phyloP scores from a whole-genome alignment of 2,797 vertebrate species.

The Holocentrus rufus region DNA sequence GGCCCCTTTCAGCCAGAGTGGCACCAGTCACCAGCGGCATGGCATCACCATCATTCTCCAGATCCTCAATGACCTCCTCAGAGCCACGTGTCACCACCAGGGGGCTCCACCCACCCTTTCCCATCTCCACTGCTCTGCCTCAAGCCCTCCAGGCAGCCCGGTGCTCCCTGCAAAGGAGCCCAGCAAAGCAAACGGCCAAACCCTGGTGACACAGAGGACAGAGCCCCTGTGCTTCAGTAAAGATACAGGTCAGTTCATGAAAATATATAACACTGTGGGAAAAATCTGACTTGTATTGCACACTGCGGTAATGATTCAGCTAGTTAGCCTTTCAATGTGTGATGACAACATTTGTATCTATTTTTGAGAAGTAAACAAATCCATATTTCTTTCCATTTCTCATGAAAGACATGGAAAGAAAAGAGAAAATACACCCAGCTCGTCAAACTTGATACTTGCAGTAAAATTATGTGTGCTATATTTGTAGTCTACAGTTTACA shows the following conservation, averaged over 20 bases:
- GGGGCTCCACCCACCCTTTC: constrained; percentile 84
- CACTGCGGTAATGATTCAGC: too few species aligned
- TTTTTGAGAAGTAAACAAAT: too few species aligned
- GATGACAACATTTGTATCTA: too few species aligned
- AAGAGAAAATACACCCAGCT: too few species aligned
- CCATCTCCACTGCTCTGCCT: constrained; percentile 76
- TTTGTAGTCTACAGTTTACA: background rate
- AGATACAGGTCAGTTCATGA: constrained; percentile 43
- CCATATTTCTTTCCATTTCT: too few species aligned
- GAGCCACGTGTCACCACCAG: constrained; percentile 90
- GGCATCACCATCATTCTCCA: constrained; percentile 93
- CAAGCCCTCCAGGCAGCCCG: constrained; percentile 49
- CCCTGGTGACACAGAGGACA: background rate
- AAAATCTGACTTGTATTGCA: background rate
- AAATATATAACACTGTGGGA: background rate
- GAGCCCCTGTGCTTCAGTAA: constrained; percentile 1
- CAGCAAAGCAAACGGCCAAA: constrained; percentile 20
- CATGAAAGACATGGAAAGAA: too few species aligned
- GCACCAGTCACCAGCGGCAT: constrained; percentile 83
- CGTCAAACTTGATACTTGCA: too few species aligned
- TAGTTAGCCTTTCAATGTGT: too few species aligned
- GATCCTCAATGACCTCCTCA: constrained; percentile 94
- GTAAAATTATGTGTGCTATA: background rate
- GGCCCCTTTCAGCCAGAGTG: constrained; percentile 88
- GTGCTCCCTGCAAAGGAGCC: constrained; percentile 32